Evolutionary conservation across 1,140 invertebrate genomes (phyloP).

Genomic region (Musca vetustissima): DNA sequence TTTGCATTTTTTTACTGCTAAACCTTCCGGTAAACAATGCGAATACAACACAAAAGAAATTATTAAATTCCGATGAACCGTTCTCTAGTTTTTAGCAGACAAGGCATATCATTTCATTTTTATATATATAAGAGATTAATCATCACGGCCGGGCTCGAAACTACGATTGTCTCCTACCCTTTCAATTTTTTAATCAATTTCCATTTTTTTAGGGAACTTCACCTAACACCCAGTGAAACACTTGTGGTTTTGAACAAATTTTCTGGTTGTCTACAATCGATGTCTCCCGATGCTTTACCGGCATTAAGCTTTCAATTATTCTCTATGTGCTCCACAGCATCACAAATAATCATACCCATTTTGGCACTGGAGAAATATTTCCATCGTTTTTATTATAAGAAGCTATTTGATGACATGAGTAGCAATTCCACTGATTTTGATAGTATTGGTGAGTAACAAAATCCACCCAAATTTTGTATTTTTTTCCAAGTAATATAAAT

Average conservation of each 20-base stretch:
- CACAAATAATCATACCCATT: slow-evolving; percentile 47
- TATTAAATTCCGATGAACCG: too few relatives aligned
- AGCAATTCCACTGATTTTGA: slow-evolving; percentile 54
- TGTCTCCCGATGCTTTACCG: slow-evolving; percentile 57
- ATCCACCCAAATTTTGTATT: too few relatives aligned
- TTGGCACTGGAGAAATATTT: slow-evolving; percentile 57
- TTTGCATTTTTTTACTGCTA: too few relatives aligned
- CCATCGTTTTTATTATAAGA: slow-evolving; percentile 54
- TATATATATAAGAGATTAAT: too few relatives aligned
- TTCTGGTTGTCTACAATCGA: slow-evolving; percentile 50
- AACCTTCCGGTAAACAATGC: too few relatives aligned
- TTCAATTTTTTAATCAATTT: too few relatives aligned
- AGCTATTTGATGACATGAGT: slow-evolving; percentile 47
- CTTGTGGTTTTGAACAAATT: slow-evolving; percentile 56
- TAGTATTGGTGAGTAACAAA: slow-evolving; percentile 48
- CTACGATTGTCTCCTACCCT: too few relatives aligned
- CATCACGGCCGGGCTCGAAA: too few relatives aligned
- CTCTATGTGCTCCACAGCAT: slow-evolving; percentile 53
- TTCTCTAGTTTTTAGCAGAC: too few relatives aligned
- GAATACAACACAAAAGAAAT: too few relatives aligned
- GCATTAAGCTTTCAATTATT: slow-evolving; percentile 57
- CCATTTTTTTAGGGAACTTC: slow-evolving; percentile 34
- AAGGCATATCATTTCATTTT: too few relatives aligned
- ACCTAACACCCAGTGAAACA: slow-evolving; percentile 52
- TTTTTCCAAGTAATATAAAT: slow-evolving; percentile 23